phyloP scores from a whole-genome alignment of 2,888 invertebrate species.

The Andrena flavipes region DNA sequence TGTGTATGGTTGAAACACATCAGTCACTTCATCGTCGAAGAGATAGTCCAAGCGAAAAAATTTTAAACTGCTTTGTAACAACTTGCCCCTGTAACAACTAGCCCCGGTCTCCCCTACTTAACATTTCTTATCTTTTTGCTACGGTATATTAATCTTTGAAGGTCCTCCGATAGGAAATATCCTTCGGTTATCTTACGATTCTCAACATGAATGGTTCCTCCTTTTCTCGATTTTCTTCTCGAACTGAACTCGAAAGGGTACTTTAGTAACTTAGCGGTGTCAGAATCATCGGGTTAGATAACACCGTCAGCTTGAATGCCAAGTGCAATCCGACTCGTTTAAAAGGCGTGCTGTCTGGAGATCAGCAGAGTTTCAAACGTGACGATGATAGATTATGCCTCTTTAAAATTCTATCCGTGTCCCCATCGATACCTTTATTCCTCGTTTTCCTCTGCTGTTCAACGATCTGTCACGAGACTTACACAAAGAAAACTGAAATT shows the following conservation, averaged over 20 bases:
- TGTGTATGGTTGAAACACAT: no score
- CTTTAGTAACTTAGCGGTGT: neutral
- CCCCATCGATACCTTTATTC: conserved; percentile 39
- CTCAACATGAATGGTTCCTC: conserved; percentile 27
- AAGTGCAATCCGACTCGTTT: conserved; percentile 52
- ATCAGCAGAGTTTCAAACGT: conserved; percentile 54
- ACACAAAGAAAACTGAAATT: neutral
- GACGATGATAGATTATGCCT: conserved; percentile 47
- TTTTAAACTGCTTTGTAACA: no score
- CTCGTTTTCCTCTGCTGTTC: neutral
- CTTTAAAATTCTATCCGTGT: conserved; percentile 60
- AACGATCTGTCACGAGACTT: neutral
- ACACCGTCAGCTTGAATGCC: conserved; percentile 60
- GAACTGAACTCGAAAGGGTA: conserved; percentile 22
- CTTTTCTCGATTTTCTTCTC: conserved; percentile 29
- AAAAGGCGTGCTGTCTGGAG: conserved; percentile 55
- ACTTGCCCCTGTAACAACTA: no score
- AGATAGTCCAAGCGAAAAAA: no score
- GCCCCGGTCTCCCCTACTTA: no score
- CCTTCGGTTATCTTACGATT: conserved; percentile 40
- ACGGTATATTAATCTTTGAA: neutral
- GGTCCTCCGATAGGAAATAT: conserved; percentile 12
- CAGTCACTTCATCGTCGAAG: no score
- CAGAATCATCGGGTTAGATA: conserved; percentile 62
- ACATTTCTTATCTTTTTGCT: no score